Conservation (phyloP, 2,797 vertebrate species). For the Florisuga fusca region DNA sequence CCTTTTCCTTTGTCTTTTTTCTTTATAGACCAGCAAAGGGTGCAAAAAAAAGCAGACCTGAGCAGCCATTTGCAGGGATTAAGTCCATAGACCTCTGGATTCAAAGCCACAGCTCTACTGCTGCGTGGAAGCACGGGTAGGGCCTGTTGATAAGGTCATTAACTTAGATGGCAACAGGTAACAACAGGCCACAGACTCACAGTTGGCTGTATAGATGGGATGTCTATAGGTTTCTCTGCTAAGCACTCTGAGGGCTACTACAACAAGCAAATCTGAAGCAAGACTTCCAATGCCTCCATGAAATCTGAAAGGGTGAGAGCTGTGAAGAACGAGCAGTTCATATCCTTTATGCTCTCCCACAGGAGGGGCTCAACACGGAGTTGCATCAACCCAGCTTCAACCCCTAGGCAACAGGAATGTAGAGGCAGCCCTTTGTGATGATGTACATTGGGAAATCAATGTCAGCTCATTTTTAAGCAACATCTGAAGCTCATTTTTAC, state of each 20-base stretch:
- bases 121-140: fast-evolving
- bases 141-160: background rate
- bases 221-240: background rate
- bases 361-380: background rate
- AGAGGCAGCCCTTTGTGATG: background rate
- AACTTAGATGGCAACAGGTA: background rate
- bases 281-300: background rate
- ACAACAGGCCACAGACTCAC: background rate
- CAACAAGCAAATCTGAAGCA: background rate
- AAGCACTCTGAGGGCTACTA: background rate
- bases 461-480: background rate
- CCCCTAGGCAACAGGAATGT: background rate
- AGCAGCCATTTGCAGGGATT: background rate
- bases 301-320: background rate
- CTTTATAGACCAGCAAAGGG: background rate
- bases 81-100: background rate
- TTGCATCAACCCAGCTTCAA: background rate
- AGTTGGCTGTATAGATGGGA: background rate
- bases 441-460: background rate
- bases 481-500: too few species aligned
- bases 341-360: background rate
- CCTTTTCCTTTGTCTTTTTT: background rate
- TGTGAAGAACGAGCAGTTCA: background rate
- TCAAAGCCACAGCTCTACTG: background rate
- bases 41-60: background rate